Base-by-base conservation (phyloP, 2,888 invertebrate genomes). In the Monopis laevigella region DNA sequence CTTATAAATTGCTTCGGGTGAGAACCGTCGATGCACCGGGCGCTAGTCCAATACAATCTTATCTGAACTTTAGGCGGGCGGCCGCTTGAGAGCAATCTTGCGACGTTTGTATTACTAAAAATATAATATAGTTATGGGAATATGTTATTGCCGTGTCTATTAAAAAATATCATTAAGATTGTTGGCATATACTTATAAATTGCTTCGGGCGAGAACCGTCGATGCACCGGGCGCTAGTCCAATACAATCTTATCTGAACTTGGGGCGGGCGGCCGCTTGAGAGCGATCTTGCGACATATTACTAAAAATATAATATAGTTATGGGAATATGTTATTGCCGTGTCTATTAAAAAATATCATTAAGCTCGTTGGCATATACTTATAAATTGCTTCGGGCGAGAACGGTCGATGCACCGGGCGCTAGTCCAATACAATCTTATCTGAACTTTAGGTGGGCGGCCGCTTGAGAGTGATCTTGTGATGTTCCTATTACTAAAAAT, bases 31-130 rank as follows among this genome's bases (percentile, higher is more conserved):
- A 6, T n/a, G n/a, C 16, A 17, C 11, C 16, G 32, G 32, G 16
- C 16, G 32, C 14, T 17, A 17, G 41, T 40, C 24, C 43, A 45
- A 45, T 46, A 44, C 46, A 45, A 47, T 44, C 44, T 54, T 54
- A 52, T 51, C 36, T n/a, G 21, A 36, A 36, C n/a, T 36, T 36
- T 36, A 21, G 36, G 21, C 36, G 36, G 21, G 54, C 54, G 49
- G 55, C 48, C 53, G 43, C 57, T 58, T 44, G 56, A 65, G 60
- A 57, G 10, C 59, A 48, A 16, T 36, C 36, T 19, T 12, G 18
- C 45, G 47, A 43, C 47, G 51, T 54, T 56, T 51, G 58, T 51
- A 57, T 58, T 59, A 59, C 55, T 58, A 57, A 62, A 24, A 24
- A 24, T 10, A 7, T 6, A 10, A 10, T 24, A 24, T 24, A 24